Conservation (phyloP, 37 sponge, comb jelly and placozoan genomes). For the Ephydatia muelleri region DNA sequence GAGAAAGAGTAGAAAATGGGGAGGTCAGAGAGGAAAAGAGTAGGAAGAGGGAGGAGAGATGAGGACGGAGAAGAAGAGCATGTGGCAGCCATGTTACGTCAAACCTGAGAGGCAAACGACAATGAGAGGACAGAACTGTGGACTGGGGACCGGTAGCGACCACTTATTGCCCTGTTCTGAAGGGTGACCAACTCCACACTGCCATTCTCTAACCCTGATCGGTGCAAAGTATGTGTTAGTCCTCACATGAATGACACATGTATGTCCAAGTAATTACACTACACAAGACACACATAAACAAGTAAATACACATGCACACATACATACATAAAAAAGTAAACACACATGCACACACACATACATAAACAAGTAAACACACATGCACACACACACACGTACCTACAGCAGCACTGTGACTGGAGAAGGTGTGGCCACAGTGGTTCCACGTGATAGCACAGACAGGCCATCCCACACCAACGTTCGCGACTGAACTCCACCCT, state of each 20-base stretch:
- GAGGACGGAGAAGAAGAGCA: no score
- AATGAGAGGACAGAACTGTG: not conserved
- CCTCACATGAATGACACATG: not conserved
- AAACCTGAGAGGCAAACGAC: not conserved
- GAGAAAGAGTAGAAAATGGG: no score
- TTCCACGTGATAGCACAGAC: not conserved
- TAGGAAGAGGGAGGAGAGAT: no score
- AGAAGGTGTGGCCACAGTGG: constrained; percentile 13
- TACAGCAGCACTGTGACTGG: constrained; percentile 71
- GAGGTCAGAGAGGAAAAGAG: not conserved
- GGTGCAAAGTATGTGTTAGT: not conserved
- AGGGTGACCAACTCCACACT: not conserved
- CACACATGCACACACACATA: constrained; percentile 20
- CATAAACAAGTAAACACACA: constrained; percentile 20
- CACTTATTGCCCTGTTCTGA: not conserved
- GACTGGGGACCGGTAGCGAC: not conserved
- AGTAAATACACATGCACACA: constrained; percentile 18
- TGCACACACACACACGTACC: constrained; percentile 23
- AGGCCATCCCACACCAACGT: not conserved
- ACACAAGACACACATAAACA: constrained; percentile 27
- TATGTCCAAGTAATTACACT: not conserved
- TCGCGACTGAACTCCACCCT: not conserved
- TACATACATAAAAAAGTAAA: constrained; percentile 20
- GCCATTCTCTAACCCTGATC: not conserved
- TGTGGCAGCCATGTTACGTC: not conserved